Conservation (phyloP, 1,140 invertebrate species). For the Elysia chlorotica region DNA sequence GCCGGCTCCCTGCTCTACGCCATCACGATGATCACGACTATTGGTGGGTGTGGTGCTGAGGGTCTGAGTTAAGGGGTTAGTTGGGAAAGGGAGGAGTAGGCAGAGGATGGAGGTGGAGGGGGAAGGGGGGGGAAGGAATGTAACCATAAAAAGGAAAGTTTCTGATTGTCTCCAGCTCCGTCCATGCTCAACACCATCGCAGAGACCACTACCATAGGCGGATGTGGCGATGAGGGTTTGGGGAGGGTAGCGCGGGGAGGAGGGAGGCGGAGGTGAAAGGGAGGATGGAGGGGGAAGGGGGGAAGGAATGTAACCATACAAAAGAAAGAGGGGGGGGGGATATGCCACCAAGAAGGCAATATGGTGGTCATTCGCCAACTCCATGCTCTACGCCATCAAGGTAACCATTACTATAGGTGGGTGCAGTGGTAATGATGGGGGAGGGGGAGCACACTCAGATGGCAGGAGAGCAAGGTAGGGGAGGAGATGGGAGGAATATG, state of each 20-base stretch:
- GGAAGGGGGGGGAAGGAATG: not conserved
- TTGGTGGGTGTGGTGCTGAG: constrained; percentile 73
- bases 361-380: constrained; percentile 77
- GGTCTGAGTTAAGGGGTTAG: not conserved
- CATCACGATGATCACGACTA: constrained; percentile 94
- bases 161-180: constrained; percentile 76
- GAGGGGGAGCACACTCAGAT: not conserved
- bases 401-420: constrained; percentile 96
- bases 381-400: constrained; percentile 87
- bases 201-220: constrained; percentile 94
- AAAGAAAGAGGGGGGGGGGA: not conserved
- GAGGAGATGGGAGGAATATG: not conserved
- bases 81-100: not conserved
- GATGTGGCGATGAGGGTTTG: constrained; percentile 60
- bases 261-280: not conserved
- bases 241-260: not conserved
- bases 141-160: not conserved
- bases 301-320: not conserved
- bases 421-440: constrained; percentile 57
- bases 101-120: not conserved
- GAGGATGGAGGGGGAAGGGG: not conserved
- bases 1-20: constrained; percentile 87
- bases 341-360: too few relatives aligned
- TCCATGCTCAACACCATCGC: constrained; percentile 89
- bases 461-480: not conserved